phyloP scores from a whole-genome alignment of 2,113 vertebrate genomes.

The Casuarius casuarius region DNA sequence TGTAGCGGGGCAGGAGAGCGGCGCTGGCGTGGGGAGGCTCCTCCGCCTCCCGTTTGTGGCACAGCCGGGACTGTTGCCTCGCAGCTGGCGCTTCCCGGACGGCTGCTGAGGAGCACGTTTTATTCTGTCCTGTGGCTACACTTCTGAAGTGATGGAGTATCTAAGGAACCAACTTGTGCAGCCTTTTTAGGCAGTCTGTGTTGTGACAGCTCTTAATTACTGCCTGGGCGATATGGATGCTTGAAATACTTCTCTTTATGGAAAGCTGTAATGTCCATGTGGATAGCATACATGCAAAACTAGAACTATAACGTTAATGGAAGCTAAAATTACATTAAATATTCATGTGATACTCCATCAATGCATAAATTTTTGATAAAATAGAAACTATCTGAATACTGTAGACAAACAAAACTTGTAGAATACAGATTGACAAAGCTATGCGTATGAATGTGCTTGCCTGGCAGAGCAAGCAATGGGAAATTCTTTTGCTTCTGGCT shows the following conservation, averaged over 20 bases:
- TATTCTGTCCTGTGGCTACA: rapidly evolving
- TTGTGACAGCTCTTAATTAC: too few species aligned
- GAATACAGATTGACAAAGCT: rapidly evolving
- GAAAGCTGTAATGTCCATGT: background rate
- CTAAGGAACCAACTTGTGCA: rapidly evolving
- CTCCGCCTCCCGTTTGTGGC: background rate
- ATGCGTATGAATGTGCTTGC: rapidly evolving
- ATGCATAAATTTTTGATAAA: rapidly evolving
- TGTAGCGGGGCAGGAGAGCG: rapidly evolving
- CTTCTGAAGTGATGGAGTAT: rapidly evolving
- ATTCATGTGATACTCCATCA: background rate
- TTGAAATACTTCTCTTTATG: background rate
- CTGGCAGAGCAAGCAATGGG: background rate
- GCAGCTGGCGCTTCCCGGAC: rapidly evolving
- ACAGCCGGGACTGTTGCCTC: rapidly evolving
- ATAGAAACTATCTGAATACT: background rate
- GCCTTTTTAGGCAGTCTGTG: background rate
- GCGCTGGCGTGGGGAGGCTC: background rate
- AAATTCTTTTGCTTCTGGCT: background rate
- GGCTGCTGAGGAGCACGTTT: rapidly evolving
- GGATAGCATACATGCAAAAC: rapidly evolving
- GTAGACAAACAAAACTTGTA: rapidly evolving
- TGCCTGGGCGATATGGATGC: rapidly evolving
- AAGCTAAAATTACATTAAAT: rapidly evolving
- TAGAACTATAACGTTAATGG: too few species aligned